Evolutionary conservation across 2,888 invertebrate genomes (phyloP).

Genomic region (Nesidiocoris tenuis): DNA sequence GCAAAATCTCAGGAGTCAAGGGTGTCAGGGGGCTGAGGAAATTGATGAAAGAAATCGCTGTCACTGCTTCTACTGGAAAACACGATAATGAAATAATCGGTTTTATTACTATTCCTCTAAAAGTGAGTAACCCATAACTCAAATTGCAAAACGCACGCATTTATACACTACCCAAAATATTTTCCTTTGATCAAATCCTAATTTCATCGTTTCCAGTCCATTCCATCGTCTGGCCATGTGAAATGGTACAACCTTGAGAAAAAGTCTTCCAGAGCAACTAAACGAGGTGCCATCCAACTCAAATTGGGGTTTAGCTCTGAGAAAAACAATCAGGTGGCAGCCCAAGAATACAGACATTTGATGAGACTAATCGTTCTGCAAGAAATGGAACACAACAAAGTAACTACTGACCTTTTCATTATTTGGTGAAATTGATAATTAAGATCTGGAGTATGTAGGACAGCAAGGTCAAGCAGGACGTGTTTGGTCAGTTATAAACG

Average conservation of each 20-base stretch:
- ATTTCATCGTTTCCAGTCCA: conserved; percentile 73
- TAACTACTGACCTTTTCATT: too few species aligned
- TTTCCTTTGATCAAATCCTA: too few species aligned
- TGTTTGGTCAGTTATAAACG: too few species aligned
- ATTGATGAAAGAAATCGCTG: conserved; percentile 83
- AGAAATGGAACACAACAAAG: conserved; percentile 75
- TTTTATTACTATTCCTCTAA: conserved; percentile 77
- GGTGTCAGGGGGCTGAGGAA: conserved; percentile 80
- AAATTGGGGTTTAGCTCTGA: conserved; percentile 80
- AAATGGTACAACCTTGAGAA: conserved; percentile 91
- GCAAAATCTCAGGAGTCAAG: conserved; percentile 80
- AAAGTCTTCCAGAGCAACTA: conserved; percentile 72
- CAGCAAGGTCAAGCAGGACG: too few species aligned
- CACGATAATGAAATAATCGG: conserved; percentile 96
- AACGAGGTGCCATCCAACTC: conserved; percentile 84
- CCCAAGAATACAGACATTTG: conserved; percentile 80
- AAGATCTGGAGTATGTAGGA: too few species aligned
- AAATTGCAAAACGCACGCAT: too few species aligned
- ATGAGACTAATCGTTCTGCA: conserved; percentile 73
- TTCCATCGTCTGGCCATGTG: conserved; percentile 88
- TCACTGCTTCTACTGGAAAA: conserved; percentile 92
- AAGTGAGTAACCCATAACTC: conserved; percentile 60
- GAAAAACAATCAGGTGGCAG: conserved; percentile 79
- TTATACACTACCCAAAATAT: too few species aligned
- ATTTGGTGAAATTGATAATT: too few species aligned